Conservation (phyloP, 2,888 invertebrate species). For the Drosophila kuntzei region DNA sequence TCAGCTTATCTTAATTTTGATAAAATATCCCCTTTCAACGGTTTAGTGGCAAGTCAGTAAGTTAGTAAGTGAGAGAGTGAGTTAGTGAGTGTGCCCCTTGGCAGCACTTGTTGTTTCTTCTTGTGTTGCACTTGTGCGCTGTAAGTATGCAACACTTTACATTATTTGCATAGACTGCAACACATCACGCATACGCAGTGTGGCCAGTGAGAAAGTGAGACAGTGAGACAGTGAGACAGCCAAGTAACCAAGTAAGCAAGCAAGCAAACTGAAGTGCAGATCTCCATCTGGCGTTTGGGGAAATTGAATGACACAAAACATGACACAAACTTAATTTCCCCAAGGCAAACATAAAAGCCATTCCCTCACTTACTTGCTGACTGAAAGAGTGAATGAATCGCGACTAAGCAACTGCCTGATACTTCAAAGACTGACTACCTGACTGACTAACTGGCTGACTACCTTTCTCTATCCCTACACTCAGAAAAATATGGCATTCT, state of each 20-base stretch:
- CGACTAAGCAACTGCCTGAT: conserved; percentile 30
- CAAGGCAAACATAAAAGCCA: conserved; percentile 67
- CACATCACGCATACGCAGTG: conserved; percentile 67
- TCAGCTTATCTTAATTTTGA: conserved; percentile 6
- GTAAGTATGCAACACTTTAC: conserved; percentile 50
- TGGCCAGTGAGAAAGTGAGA: conserved; percentile 23
- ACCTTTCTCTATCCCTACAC: not conserved
- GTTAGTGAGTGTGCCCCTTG: not conserved
- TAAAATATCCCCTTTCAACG: not conserved
- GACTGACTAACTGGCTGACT: conserved; percentile 7
- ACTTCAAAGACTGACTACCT: conserved; percentile 31
- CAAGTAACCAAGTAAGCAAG: not conserved
- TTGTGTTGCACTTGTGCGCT: conserved; percentile 10
- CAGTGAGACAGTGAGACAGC: conserved; percentile 7
- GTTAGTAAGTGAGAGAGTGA: not conserved
- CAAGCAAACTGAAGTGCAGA: conserved; percentile 36
- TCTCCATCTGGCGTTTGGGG: conserved; percentile 34
- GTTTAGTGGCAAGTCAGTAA: not conserved
- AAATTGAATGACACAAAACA: conserved; percentile 70
- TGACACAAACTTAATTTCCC: conserved; percentile 81
- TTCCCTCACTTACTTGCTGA: conserved; percentile 13
- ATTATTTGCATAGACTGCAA: conserved; percentile 63
- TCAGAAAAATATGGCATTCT: no score
- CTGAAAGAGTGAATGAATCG: conserved; percentile 38
- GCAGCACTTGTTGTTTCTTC: no score